phyloP scores from a whole-genome alignment of 2,113 vertebrate genomes.

The Gulo gulo region DNA sequence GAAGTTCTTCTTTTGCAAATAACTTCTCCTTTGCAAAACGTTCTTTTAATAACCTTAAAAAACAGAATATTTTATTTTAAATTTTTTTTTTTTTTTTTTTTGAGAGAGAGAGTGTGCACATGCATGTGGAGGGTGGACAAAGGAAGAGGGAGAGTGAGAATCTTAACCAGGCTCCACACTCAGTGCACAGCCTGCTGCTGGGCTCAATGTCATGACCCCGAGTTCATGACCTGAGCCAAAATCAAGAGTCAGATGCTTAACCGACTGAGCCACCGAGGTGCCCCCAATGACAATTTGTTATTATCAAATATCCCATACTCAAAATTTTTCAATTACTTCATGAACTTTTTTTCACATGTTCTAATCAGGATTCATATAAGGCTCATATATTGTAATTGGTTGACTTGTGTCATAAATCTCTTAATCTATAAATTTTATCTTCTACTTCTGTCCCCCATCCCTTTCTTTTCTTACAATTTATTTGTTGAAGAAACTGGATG shows the following conservation, averaged over 20 bases:
- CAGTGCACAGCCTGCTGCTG: neutral
- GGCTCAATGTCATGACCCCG: neutral
- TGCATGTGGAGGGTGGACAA: neutral
- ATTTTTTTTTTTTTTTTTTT: neutral
- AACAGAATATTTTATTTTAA: neutral
- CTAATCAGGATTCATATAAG: neutral
- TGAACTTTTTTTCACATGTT: neutral
- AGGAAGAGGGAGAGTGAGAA: neutral
- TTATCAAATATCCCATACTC: neutral
- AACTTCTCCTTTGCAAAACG: neutral
- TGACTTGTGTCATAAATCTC: neutral
- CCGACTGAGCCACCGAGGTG: neutral
- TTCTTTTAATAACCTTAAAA: neutral
- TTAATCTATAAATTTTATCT: neutral
- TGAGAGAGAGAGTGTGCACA: neutral
- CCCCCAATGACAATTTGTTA: neutral
- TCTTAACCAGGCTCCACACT: neutral
- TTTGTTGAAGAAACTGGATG: constrained; percentile 24
- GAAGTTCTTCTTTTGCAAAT: neutral
- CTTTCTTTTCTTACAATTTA: neutral
- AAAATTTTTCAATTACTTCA: neutral
- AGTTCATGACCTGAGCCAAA: neutral
- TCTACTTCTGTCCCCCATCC: neutral
- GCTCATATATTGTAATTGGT: neutral
- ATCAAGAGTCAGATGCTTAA: neutral